phyloP scores from a whole-genome alignment of 2,888 invertebrate genomes.

The Argyra leucocephala region DNA sequence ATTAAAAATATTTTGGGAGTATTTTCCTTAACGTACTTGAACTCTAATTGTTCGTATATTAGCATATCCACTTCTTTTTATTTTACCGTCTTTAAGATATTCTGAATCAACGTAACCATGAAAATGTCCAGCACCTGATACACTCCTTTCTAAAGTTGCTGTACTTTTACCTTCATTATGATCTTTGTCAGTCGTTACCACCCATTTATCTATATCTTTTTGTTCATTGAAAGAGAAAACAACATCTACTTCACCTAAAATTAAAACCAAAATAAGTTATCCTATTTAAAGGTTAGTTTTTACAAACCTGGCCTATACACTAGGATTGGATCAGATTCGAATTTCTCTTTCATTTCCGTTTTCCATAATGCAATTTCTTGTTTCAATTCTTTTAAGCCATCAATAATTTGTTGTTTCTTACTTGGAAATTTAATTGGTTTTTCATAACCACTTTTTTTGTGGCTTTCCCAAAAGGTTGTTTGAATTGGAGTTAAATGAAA shows the following conservation, averaged over 20 bases:
- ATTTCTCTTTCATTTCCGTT: slow-evolving; percentile 56
- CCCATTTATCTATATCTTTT: slow-evolving; percentile 57
- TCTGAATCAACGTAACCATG: slow-evolving; percentile 59
- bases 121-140: slow-evolving; percentile 61
- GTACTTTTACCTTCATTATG: slow-evolving; percentile 69
- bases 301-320: slow-evolving; percentile 45
- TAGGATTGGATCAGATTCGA: slow-evolving; percentile 54
- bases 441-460: slow-evolving; percentile 41
- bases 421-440: slow-evolving; percentile 34
- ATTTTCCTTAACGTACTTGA: slow-evolving; percentile 55
- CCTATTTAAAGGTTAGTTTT: not conserved
- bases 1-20: not conserved
- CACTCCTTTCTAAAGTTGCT: slow-evolving; percentile 56
- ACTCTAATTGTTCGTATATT: slow-evolving; percentile 60
- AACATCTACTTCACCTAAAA: slow-evolving; percentile 60
- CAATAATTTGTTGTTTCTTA: slow-evolving; percentile 49
- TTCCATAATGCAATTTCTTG: slow-evolving; percentile 56
- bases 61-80: slow-evolving; percentile 72
- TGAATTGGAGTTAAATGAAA: slow-evolving; percentile 35
- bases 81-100: slow-evolving; percentile 69
- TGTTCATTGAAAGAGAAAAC: slow-evolving; percentile 61
- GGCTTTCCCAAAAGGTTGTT: slow-evolving; percentile 39
- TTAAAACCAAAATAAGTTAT: slow-evolving; percentile 9
- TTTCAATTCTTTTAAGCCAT: slow-evolving; percentile 58
- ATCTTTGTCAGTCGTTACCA: slow-evolving; percentile 69